Evolutionary conservation across 2,113 vertebrate genomes (phyloP).

Genomic region (Megatriorchis doriae): DNA sequence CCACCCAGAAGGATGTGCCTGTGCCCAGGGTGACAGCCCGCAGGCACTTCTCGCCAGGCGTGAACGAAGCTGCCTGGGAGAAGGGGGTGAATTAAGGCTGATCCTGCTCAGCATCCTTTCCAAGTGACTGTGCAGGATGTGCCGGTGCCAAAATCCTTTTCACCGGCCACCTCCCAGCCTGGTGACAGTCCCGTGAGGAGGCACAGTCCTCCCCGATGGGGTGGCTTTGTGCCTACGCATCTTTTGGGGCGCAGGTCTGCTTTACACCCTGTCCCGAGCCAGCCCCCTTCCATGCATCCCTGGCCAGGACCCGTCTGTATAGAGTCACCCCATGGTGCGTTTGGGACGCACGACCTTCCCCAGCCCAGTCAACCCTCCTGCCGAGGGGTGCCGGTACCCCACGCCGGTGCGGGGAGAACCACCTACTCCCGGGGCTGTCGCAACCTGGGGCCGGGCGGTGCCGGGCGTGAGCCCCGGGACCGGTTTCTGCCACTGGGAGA

Average conservation of each 20-base stretch:
- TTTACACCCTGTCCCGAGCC: background rate
- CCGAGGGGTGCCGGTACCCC: background rate
- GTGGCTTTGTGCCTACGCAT: fast-evolving
- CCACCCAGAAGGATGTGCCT: background rate
- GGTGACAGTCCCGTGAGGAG: background rate
- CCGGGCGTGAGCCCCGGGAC: background rate
- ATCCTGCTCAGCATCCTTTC: background rate
- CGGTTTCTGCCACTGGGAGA: background rate
- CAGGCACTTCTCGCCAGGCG: fast-evolving
- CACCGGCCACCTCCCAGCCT: background rate
- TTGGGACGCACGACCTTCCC: background rate
- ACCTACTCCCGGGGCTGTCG: background rate
- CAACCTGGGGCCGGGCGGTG: background rate
- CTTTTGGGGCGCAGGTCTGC: background rate
- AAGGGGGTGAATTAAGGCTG: background rate
- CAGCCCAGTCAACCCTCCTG: fast-evolving
- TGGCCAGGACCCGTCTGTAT: fast-evolving
- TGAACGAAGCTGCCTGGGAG: background rate
- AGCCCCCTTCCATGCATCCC: fast-evolving
- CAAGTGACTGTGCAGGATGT: background rate
- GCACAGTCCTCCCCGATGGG: background rate
- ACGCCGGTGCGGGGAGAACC: fast-evolving
- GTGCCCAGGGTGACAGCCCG: background rate
- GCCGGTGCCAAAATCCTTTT: background rate
- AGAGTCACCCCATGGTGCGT: fast-evolving